Evolutionary conservation across 2,888 invertebrate genomes (phyloP), one percentile per base, ranked within the genome.

Genomic region (Aspidapion aeneum): DNA sequence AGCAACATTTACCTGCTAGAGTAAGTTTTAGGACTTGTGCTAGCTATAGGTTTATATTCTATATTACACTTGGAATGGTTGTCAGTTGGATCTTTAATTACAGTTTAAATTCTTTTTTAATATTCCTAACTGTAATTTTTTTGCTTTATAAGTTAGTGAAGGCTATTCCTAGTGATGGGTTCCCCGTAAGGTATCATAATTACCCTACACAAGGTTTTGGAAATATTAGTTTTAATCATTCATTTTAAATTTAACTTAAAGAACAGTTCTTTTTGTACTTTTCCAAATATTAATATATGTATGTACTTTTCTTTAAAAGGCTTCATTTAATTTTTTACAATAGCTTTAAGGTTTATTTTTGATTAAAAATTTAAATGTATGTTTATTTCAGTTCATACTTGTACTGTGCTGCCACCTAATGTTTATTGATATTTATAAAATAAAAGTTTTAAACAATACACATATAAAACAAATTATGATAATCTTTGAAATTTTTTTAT

Each of bases 1-100:
- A 83, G 55, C 81, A 82, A 65, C 80, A 84, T 20, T 78, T 92
- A 55, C 89, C 90, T 0, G 86, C 91, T 1, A 80, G 91, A 57
- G 71, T 91, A 7, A 88, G 88, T 56, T 78, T 93, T 56, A 83
- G 93, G 51, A 79, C 83, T 57, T 80, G 90, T 17, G 91, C 90
- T 2, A 87, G 86, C 58, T 85, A 89, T 69, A 82, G 82, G 50
- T 84, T 86, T 61, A 74, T 89, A 21, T 72, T 82, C 1, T 85
- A 85, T 79, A 71, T 88, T 22, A 74, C 78, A 1, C 61, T 87
- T 0, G 84, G 87, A 1, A 82, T 82, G 58, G 67, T 85, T 5
- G 51, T 85, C 1, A 81, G 83, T 50, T 84, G 82, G 78, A 69
- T 84, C 52, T 80, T 85, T 59, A 85, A 86, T 55, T 85, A 81